Base-by-base conservation (phyloP, 2,113 vertebrate species). In the Lampris incognitus region DNA sequence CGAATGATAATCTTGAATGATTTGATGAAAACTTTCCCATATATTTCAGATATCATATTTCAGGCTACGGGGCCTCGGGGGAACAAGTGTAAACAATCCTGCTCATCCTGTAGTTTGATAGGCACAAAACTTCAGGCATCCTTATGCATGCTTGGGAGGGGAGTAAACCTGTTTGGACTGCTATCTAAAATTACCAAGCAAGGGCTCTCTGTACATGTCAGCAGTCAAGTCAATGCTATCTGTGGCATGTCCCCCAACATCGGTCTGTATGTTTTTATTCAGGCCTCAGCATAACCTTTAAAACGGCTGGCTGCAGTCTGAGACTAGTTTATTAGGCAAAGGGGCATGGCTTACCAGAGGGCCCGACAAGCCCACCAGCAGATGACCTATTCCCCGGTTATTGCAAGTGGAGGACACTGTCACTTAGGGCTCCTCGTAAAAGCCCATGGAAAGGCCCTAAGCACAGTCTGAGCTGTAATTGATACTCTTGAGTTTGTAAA, bases 101-200 rank as follows among this genome's bases (percentile, higher is more conserved):
- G 8, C 75, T 81, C 81, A 81, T 91, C 83, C 79, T 90, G 81
- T 84, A 66, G 78, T 87, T 85, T 92, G 85, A 91, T 90, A 81
- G 57, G 85, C 69, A 90, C 75, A 88, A 85, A 84, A 77, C 57
- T 9, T 57, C 68, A 64, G 52, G 84, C 82, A 86, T 83, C 66
- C 74, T 81, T 74, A 74, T 84, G 67, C 79, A 50, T 84, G 66
- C 82, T 88, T 88, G 4, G 66, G 68, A 85, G 84, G 76, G 87
- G 87, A 89, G 88, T 79, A 78, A 88, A 87, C 87, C 82, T 59
- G 63, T 89, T 88, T 87, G 73, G 51, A 72, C 84, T 75, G 49
- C 71, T 71, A 74, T 87, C 89, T 91, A 92, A 92, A 92, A 86
- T 92, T 81, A 90, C 78, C 89, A 76, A 50, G 81, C 75, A 36